These are phyloP conservation scores for Lanistes nyassanus DNA, from an alignment of 1,140 invertebrate species.

Conservation along the genomic window DNA sequence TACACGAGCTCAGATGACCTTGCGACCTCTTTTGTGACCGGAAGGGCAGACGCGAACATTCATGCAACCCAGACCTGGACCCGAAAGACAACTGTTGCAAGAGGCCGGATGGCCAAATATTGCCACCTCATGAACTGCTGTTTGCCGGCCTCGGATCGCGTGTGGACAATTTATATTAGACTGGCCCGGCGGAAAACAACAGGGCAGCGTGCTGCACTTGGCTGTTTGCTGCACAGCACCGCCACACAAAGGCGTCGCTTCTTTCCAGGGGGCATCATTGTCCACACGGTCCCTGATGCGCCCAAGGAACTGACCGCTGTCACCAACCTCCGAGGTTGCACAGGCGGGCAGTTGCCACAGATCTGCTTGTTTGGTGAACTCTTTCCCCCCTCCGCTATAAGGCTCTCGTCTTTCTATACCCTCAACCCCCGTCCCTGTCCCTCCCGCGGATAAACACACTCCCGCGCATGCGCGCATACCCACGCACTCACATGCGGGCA, in stretches of 20 bases:
- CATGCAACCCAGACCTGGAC: no score
- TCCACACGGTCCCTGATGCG: background rate
- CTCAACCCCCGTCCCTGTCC: background rate
- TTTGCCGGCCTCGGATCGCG: background rate
- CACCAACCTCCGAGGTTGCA: no score
- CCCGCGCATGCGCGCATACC: no score
- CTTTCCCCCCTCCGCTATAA: background rate
- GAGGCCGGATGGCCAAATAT: background rate
- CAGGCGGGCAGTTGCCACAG: background rate
- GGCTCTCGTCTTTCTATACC: background rate
- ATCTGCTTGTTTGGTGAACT: background rate
- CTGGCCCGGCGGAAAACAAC: background rate
- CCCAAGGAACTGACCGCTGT: no score
- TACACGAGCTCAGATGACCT: no score
- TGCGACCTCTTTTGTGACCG: no score
- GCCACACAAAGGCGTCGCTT: background rate
- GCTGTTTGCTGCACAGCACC: background rate
- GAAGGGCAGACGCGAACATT: no score
- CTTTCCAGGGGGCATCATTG: background rate
- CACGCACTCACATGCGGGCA: no score
- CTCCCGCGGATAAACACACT: background rate
- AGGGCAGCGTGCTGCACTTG: constrained; percentile 7
- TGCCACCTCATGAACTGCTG: background rate
- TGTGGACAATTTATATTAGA: constrained; percentile 15
- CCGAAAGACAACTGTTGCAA: no score